Base-by-base conservation (phyloP, 2,888 invertebrate species). In the Allacma fusca region DNA sequence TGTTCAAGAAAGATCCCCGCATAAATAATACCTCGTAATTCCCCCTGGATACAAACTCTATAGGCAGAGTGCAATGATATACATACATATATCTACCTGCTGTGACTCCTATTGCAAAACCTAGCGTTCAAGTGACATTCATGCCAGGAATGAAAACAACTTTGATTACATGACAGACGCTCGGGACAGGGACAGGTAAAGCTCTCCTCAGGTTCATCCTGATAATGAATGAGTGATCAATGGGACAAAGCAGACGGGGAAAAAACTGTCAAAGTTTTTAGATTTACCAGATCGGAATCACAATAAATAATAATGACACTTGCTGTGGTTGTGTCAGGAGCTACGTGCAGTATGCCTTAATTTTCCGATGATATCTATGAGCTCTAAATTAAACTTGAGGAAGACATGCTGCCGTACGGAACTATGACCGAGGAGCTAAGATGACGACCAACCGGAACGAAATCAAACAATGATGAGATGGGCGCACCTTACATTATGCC, bases 391-490 rank as follows among this genome's bases (percentile, higher is more conserved):
- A 40, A 40, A 40, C 40, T 13, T 40, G 40, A 40, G 13, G 40
- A 50, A 50, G 19, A 50, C 16, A 2, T 13, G 2, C 16, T 50
- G 2, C 2, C 16, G 19, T 50, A 50, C 34, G 34, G 67, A 24
- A 67, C 67, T n/a, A 28, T n/a, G 29, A 67, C 7, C n/a, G 68
- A 69, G 2, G 24, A 43, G 43, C 13, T 4, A 44, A 23, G 69
- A 40, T 23, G 43, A 69, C 40, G 43, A 69, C 69, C 44, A 69
- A 69, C 43, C 69, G 29, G 69, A 69, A 69, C 69, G 69, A 69
- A 69, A 69, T 29, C 43, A 40, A 40, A 62, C 62, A 62, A 69
- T 69, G 44, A 69, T 69, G 43, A 69, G 43, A 43, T n/a, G n/a
- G 44, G 69, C 13, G 26, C 19, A 44, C 69, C 24, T 65, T 23